Evolutionary conservation across 1,140 invertebrate species (phyloP).

Genomic region (Sogatella furcifera): DNA sequence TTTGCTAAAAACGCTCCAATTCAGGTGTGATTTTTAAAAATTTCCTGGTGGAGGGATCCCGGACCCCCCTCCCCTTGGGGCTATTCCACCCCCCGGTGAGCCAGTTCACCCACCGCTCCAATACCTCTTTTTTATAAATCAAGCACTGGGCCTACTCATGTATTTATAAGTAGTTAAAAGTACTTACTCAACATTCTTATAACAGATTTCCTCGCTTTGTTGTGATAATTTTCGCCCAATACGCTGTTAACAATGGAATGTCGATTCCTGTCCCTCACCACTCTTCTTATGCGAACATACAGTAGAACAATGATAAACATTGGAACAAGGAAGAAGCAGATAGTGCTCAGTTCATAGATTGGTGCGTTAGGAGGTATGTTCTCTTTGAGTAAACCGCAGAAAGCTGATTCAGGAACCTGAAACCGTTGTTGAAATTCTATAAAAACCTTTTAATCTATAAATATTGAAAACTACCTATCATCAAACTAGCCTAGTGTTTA

Average conservation of each 20-base stretch:
- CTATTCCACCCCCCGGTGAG: no score
- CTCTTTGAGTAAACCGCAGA: slow-evolving; percentile 56
- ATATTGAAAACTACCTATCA: no score
- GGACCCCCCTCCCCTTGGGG: no score
- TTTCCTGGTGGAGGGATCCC: no score
- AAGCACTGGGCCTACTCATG: no score
- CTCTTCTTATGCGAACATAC: slow-evolving; percentile 64
- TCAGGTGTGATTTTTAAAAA: no score
- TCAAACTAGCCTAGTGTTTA: no score
- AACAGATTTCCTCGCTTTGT: slow-evolving; percentile 58
- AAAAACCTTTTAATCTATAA: no score
- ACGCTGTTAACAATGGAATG: slow-evolving; percentile 45
- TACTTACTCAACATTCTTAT: slow-evolving; percentile 71
- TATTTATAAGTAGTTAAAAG: neutral
- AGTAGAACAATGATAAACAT: slow-evolving; percentile 66
- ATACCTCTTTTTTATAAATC: no score
- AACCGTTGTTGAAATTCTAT: slow-evolving; percentile 2
- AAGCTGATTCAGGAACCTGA: slow-evolving; percentile 47
- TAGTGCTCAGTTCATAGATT: slow-evolving; percentile 63
- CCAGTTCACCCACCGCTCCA: no score
- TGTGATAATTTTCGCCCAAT: slow-evolving; percentile 50
- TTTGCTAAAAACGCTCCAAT: no score
- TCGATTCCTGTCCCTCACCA: slow-evolving; percentile 33
- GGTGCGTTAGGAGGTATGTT: slow-evolving; percentile 43
- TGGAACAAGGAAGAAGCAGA: slow-evolving; percentile 74